Evolutionary conservation across 2,888 invertebrate genomes (phyloP).

Genomic region (Mimas tiliae): DNA sequence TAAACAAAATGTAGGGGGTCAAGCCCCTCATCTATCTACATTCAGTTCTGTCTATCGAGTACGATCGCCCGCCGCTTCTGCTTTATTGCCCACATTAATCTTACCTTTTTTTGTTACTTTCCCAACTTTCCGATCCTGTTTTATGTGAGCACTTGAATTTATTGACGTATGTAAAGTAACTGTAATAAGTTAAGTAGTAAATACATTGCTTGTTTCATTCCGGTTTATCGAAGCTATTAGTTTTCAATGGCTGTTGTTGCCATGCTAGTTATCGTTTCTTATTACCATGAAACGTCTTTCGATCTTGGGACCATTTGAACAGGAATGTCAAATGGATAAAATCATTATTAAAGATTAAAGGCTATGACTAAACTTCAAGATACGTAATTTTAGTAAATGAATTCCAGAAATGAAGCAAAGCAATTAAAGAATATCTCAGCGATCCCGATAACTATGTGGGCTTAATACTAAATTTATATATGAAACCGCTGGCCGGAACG

Average conservation of each 20-base stretch:
- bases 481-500: too few relatives aligned
- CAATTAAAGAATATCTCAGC: too few relatives aligned
- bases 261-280: neutral
- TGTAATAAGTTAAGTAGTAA: constrained; percentile 9
- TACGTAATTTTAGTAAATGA: too few relatives aligned
- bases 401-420: too few relatives aligned
- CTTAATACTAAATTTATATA: too few relatives aligned
- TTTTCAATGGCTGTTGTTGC: neutral
- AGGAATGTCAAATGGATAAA: neutral
- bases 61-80: constrained; percentile 9
- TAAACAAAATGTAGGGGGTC: neutral
- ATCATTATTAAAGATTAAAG: neutral
- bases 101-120: constrained; percentile 24
- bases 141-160: constrained; percentile 23
- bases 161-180: constrained; percentile 18
- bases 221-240: neutral
- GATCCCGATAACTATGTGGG: too few relatives aligned
- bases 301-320: neutral
- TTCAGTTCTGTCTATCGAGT: neutral
- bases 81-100: constrained; percentile 24
- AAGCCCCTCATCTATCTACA: neutral
- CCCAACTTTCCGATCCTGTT: constrained; percentile 22
- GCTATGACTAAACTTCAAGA: too few relatives aligned
- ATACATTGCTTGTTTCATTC: constrained; percentile 13
- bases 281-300: neutral